These are phyloP conservation scores for Myanophis thanlyinensis DNA, from an alignment of 2,113 vertebrate genomes.

Conservation along the genomic window DNA sequence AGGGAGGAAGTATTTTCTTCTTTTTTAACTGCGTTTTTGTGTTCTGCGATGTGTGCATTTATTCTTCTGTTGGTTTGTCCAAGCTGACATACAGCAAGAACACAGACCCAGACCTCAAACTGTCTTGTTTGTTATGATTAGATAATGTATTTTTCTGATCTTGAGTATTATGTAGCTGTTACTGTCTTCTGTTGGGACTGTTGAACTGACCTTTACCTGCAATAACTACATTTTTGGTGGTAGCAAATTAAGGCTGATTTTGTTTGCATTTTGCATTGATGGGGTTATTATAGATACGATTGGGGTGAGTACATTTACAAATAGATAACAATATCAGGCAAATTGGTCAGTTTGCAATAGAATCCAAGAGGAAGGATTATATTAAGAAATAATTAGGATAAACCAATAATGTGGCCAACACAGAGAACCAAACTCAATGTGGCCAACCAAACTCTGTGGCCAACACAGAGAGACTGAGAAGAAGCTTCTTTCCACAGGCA, in stretches of 20 bases:
- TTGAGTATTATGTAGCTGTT: background rate
- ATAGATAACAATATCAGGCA: background rate
- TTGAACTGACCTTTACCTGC: background rate
- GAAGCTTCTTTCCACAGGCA: too few species aligned
- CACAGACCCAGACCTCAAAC: too few species aligned
- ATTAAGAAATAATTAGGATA: conserved; percentile 53
- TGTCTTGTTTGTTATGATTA: too few species aligned
- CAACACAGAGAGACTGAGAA: too few species aligned
- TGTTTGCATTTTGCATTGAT: background rate
- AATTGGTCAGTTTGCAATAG: conserved; percentile 12
- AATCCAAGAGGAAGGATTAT: conserved; percentile 1
- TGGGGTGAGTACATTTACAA: background rate
- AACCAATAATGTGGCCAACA: too few species aligned
- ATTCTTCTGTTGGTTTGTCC: too few species aligned
- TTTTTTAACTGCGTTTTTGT: too few species aligned
- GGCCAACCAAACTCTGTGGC: too few species aligned
- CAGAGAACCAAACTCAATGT: too few species aligned
- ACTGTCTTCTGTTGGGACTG: background rate
- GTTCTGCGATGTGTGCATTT: too few species aligned
- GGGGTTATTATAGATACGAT: background rate
- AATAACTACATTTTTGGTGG: background rate
- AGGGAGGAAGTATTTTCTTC: too few species aligned
- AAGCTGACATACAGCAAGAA: too few species aligned
- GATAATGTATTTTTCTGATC: background rate
- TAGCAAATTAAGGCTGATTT: background rate